Base-by-base conservation (phyloP, 2,113 vertebrate species). In the Sciurus niger region DNA sequence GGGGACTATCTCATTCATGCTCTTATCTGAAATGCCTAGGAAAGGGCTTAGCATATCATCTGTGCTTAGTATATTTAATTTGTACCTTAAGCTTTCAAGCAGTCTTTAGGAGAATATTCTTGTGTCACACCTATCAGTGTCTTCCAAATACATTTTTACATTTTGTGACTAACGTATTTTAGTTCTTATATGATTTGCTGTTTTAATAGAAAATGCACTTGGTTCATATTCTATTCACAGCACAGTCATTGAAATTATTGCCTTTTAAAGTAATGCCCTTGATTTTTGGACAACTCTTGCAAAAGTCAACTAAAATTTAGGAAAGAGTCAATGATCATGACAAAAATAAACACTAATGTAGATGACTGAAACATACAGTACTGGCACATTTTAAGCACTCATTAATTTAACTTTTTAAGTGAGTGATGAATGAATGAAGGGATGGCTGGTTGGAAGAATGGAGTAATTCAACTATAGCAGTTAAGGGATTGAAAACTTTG, bases 191-290 rank as follows among this genome's bases (percentile, higher is more conserved):
- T 16, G 2, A 4, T 94, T 95, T 96, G 9, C 63, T 28, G 34
- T 84, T 95, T 97, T 89, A 93, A 91, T 78, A 73, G 25, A 78
- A 97, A 88, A n/a, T 83, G 65, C 2, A 32, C 6, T 88, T 83
- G 73, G n/a, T 79, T 73, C 72, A 72, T 88, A 92, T 68, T 51
- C 24, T 74, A 65, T 80, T n/a, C 13, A 32, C 37, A 68, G 8
- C 34, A n/a, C 53, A n/a, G 18, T 74, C 37, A 58, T 67, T 73
- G 34, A 60, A 68, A 88, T 84, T 73, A 74, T 13, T 84, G 85
- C 3, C 25, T 68, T 96, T 93, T 86, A 87, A 77, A 78, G 22
- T 87, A 92, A 80, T 92, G 79, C 22, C n/a, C 9, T 93, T 88
- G 24, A 58, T 85, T 85, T 70, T 89, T 67, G n/a, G 30, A 90